Evolutionary conservation across 2,888 invertebrate genomes (phyloP), one percentile per base, ranked within the genome.

Genomic region (Yponomeuta malinellus): DNA sequence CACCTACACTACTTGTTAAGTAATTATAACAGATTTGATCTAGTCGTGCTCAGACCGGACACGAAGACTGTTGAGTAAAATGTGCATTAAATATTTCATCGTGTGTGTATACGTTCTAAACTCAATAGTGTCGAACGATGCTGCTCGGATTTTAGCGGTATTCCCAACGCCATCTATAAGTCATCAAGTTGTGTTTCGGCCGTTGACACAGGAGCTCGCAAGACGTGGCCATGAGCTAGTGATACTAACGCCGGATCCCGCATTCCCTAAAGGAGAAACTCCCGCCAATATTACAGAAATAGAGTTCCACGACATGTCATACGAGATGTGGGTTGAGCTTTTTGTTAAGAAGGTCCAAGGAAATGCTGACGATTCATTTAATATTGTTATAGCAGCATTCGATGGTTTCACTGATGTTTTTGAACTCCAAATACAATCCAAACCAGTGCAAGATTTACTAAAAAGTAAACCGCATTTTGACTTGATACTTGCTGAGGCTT

Each of bases 401-500:
- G n/a, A 9, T 12, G 31, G 15, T 2, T 29, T 70, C 2, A 48
- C n/a, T 9, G 52, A 70, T 10, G 31, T 70, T 23, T 65, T 70
- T 29, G 88, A 88, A 64, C 71, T 70, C 59, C 76, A 78, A 4
- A 43, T 79, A 0, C 74, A 75, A 48, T 68, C 86, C 0, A 77
- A 83, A 10, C 74, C 74, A 68, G 71, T 85, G n/a, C 74, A 76
- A 0, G 74, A 75, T 6, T 70, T 83, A 0, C 71, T 74, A 23
- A 74, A 78, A 6, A 71, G 73, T 48, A 74, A 74, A 0, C 72
- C 78, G 23, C 72, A 73, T 9, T 77, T 82, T 74, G 85, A 88
- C 78, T 72, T 88, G 10, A 2, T 88, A 2, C 43, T 87, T 0
- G 2, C 78, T 3, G 87, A 87, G 77, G 78, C 81, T 6, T 76